phyloP scores from a whole-genome alignment of 2,888 invertebrate genomes.

The Pollenia angustigena region DNA sequence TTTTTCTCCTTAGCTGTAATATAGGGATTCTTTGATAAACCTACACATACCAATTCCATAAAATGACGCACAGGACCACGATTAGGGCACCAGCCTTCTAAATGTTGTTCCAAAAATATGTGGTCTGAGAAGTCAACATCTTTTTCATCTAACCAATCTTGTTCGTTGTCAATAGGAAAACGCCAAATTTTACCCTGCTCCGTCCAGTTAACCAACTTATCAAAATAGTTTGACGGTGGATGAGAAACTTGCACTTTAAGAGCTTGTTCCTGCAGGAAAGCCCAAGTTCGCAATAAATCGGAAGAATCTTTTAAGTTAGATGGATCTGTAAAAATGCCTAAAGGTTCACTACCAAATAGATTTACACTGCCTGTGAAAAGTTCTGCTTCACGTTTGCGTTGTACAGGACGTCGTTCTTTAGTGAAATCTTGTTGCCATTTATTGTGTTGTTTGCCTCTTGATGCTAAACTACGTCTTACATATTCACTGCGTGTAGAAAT shows the following conservation, averaged over 20 bases:
- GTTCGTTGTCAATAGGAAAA: constrained; percentile 99
- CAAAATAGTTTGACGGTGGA: constrained; percentile 94
- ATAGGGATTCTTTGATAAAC: constrained; percentile 97
- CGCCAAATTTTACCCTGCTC: constrained; percentile 97
- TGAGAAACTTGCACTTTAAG: constrained; percentile 88
- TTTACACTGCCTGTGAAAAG: constrained; percentile 85
- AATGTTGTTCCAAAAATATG: constrained; percentile 94
- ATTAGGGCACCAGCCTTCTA: constrained; percentile 95
- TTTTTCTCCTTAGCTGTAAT: constrained; percentile 94
- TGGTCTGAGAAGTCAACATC: constrained; percentile 95
- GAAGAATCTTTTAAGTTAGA: constrained; percentile 72
- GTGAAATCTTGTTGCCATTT: background rate
- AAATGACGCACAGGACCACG: constrained; percentile 97
- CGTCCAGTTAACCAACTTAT: constrained; percentile 97
- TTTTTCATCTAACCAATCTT: constrained; percentile 89
- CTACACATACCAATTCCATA: constrained; percentile 97
- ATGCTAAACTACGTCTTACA: constrained; percentile 82
- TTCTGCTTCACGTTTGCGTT: constrained; percentile 78
- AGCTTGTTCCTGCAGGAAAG: constrained; percentile 87
- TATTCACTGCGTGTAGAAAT: constrained; percentile 82
- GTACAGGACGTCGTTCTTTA: constrained; percentile 21
- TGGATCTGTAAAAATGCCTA: constrained; percentile 87
- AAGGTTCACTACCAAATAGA: constrained; percentile 87
- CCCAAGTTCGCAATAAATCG: constrained; percentile 88
- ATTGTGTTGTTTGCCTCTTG: constrained; percentile 67